phyloP scores from a whole-genome alignment of 2,797 vertebrate genomes.

The Labroides dimidiatus region DNA sequence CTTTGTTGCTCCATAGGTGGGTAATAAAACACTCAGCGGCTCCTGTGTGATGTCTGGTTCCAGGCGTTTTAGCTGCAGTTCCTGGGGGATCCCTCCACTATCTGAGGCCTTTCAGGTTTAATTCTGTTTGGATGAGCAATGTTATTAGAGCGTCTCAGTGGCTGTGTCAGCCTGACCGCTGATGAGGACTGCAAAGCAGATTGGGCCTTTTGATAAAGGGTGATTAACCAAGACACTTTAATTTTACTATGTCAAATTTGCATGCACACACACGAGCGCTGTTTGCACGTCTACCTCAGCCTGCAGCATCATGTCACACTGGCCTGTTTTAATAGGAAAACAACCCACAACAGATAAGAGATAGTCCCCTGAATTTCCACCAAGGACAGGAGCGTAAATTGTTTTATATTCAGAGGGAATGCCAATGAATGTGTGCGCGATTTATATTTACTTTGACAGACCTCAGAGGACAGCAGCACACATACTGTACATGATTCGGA shows the following conservation, averaged over 20 bases:
- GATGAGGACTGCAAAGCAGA: constrained; percentile 52
- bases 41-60: constrained; percentile 54
- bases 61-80: constrained; percentile 53
- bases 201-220: constrained; percentile 66
- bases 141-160: constrained; percentile 67
- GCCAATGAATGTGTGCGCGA: constrained; percentile 13
- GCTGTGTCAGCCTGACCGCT: constrained; percentile 54
- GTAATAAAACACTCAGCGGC: constrained; percentile 61
- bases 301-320: constrained; percentile 37
- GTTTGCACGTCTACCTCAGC: constrained; percentile 28
- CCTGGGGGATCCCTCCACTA: constrained; percentile 59
- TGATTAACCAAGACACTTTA: constrained; percentile 66
- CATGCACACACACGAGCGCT: constrained; percentile 1
- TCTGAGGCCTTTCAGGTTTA: constrained; percentile 70
- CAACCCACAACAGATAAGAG: constrained; percentile 37
- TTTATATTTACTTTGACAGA: constrained; percentile 56
- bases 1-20: constrained; percentile 30
- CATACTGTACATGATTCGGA: constrained; percentile 36
- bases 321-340: constrained; percentile 29
- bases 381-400: constrained; percentile 62
- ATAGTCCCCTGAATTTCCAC: constrained; percentile 42
- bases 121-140: constrained; percentile 72
- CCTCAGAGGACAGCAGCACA: constrained; percentile 50
- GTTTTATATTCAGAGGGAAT: constrained; percentile 54
- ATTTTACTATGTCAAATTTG: constrained; percentile 46